Base-by-base conservation (phyloP, 2,888 invertebrate species). In the Sabellastarte sp. region DNA sequence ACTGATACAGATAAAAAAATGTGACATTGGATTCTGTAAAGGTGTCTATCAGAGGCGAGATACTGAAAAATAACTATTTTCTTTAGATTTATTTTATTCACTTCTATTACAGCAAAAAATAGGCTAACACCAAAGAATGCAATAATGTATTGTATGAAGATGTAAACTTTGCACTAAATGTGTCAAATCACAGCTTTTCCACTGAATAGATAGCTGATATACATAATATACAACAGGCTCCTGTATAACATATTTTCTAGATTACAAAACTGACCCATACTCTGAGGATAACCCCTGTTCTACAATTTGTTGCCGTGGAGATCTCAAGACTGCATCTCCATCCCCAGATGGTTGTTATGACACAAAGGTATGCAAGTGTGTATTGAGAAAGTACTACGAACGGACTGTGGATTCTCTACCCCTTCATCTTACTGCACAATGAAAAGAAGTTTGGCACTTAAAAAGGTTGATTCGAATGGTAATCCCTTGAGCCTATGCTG, bases 251-350 rank as follows among this genome's bases (percentile, higher is more conserved):
- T 41, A 29, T n/a, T 2, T 66, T 70, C 3, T 68, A 81, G 81
- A 81, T 73, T 81, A 76, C 61, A 68, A 73, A 64, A 60, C 76
- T 60, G 82, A 82, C 62, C 74, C 74, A 1, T 82, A 82, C 63
- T 80, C 80, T 33, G 76, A 78, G 57, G 73, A 68, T 1, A 72
- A 77, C 68, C 71, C 81, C 1, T 78, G 77, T 61, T 74, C 78
- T 59, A 69, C 79, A 3, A 80, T 82, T 30, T 82, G 82, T 73
- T 78, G 78, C 64, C 77, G 82, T 67, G 80, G 80, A 28, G 82
- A 82, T 63, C 68, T 81, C 50, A 68, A 60, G 26, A 2, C 58
- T 3, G 31, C 58, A 20, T 28, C 61, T 2, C 71, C 78, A 15
- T 63, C 66, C 32, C 71, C 79, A 51, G 64, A 64, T 68, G 81